Evolutionary conservation across 2,888 invertebrate species (phyloP).

Genomic region (Dusona sp.): DNA sequence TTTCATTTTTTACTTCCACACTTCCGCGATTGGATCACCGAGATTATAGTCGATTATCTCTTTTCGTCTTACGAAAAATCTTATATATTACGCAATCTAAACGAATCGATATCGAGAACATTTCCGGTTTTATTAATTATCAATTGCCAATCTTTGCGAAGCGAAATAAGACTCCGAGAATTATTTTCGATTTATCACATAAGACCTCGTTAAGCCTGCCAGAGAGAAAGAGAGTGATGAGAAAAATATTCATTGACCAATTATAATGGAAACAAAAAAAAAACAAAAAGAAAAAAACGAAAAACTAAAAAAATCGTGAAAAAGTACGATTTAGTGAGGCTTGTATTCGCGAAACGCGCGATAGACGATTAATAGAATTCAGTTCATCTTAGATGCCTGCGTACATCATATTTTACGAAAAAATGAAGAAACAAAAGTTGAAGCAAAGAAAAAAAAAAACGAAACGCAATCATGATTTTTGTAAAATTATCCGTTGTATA

Average conservation of each 20-base stretch:
- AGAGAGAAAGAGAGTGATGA: constrained; percentile 5
- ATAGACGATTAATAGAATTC: constrained; percentile 47
- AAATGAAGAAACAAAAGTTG: constrained; percentile 5
- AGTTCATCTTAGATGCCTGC: constrained; percentile 31
- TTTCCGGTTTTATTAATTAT: constrained; percentile 4
- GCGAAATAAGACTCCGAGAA: neutral
- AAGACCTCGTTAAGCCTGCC: constrained; percentile 43
- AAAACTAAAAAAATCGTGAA: constrained; percentile 10
- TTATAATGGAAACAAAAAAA: constrained; percentile 24
- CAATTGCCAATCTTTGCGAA: neutral
- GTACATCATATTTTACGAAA: constrained; percentile 46
- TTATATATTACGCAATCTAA: neutral
- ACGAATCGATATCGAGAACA: neutral
- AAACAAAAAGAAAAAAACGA: neutral
- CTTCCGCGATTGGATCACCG: constrained; percentile 23
- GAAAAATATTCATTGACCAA: constrained; percentile 53
- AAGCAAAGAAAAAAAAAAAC: constrained; percentile 61
- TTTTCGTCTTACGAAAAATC: neutral
- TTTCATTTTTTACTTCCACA: constrained; percentile 64
- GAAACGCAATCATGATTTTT: constrained; percentile 69
- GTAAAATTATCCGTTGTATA: constrained; percentile 42
- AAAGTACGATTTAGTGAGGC: constrained; percentile 26
- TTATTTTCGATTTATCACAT: constrained; percentile 8
- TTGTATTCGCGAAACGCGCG: constrained; percentile 53
- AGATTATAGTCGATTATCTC: neutral